Percentiles rank a stretch among this genome's conserved stretches.
These are phyloP conservation scores for Acrobasis repandana DNA, from an alignment of 2,888 invertebrate genomes.

Conservation along the genomic window DNA sequence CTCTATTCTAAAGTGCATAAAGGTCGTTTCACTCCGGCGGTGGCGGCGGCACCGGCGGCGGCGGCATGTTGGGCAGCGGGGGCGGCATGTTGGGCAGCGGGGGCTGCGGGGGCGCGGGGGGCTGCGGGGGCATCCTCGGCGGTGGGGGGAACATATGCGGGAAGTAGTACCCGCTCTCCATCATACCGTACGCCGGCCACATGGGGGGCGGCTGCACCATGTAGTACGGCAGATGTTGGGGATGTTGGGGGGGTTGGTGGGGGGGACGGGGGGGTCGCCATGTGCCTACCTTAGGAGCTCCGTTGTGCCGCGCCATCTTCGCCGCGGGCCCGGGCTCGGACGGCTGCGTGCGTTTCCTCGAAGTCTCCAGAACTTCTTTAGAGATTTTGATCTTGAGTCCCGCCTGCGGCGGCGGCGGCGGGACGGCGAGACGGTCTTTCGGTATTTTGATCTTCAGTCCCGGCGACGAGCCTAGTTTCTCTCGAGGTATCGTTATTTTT, in stretches of 20 bases:
- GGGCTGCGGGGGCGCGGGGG: conserved; percentile 32
- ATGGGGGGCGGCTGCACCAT: conserved; percentile 73
- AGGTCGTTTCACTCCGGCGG: conserved; percentile 69
- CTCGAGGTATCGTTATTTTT: conserved; percentile 72
- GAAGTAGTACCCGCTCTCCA: conserved; percentile 57
- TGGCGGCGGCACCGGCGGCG: conserved; percentile 84
- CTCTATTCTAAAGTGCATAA: background rate
- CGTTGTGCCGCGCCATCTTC: conserved; percentile 68
- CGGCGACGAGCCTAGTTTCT: conserved; percentile 62
- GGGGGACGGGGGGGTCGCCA: conserved; percentile 66
- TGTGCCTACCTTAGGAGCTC: conserved; percentile 72
- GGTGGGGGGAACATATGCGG: conserved; percentile 58
- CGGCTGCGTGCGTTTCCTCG: conserved; percentile 56
- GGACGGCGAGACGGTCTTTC: conserved; percentile 87
- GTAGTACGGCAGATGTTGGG: conserved; percentile 60
- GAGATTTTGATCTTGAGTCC: conserved; percentile 91
- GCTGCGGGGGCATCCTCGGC: conserved; percentile 25
- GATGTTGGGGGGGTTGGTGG: conserved; percentile 49
- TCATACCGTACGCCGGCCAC: conserved; percentile 48
- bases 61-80: conserved; percentile 82
- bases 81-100: conserved; percentile 62
- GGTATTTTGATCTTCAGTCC: conserved; percentile 92
- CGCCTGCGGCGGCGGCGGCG: conserved; percentile 66
- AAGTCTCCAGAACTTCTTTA: conserved; percentile 86
- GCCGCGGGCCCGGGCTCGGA: conserved; percentile 52